Conservation (phyloP, 2,888 invertebrate genomes). For the Oligia fasciuncula region DNA sequence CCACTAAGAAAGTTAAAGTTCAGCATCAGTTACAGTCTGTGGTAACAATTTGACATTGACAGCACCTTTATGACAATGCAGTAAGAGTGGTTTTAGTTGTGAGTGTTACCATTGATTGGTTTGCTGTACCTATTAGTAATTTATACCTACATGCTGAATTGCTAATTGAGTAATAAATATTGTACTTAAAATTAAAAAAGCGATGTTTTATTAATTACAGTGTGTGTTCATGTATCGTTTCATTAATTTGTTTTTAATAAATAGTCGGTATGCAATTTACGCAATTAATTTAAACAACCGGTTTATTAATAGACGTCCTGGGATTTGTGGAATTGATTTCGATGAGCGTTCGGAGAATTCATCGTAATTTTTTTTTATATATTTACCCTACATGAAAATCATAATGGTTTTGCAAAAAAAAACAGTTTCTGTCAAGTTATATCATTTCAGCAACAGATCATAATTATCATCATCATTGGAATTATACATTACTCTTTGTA, state of each 20-base stretch:
- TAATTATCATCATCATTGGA: neutral
- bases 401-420: neutral
- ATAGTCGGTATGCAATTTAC: conserved; percentile 16
- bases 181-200: neutral
- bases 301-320: conserved; percentile 32
- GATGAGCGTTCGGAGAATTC: conserved; percentile 44
- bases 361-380: neutral
- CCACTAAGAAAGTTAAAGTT: neutral
- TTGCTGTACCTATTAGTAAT: neutral
- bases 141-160: neutral
- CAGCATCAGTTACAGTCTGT: neutral
- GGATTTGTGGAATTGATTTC: conserved; percentile 51
- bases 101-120: no score
- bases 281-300: conserved; percentile 27
- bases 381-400: neutral
- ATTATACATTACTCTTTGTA: neutral
- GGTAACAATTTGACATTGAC: neutral
- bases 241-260: conserved; percentile 32
- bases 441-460: neutral
- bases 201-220: neutral
- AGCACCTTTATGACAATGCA: no score
- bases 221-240: neutral
- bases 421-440: neutral
- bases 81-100: neutral
- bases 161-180: neutral